Evolutionary conservation across 2,113 vertebrate genomes (phyloP), one percentile per base, ranked within the genome.

Genomic region (Pelodiscus sinensis): DNA sequence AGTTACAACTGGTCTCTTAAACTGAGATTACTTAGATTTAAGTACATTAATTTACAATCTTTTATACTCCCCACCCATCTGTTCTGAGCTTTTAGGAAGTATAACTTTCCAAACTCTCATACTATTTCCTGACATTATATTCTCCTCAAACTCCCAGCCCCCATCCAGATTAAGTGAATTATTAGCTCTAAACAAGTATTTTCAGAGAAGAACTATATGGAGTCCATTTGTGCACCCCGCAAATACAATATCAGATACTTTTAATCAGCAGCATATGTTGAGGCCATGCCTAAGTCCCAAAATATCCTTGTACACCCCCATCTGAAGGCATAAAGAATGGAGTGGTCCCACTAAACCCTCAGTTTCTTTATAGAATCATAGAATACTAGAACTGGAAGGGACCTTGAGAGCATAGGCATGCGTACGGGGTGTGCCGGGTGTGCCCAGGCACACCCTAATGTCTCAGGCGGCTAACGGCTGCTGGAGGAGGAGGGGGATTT

Each of bases 131-230:
- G 97, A 97, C 96, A 97, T 95, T 96, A 95, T 92, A 81, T 78
- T 96, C 95, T 97, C 90, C 90, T 97, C 94, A 94, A 97, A 97
- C 97, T 97, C 97, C 98, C 91, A 98, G 90, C 96, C 96, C 85
- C 38, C 84, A 82, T 97, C 92, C 93, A 96, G 97, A 98, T 97
- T 93, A 97, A 97, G 96, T 95, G 97, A 94, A 94, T 96, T 97
- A 97, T 97, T 97, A 97, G 95, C 84, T 85, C 44, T 44, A 97
- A 94, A 85, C 79, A 95, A 92, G 86, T 90, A 91, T 96, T 95
- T 96, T 95, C 81, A 96, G 87, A 97, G 89, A 52, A 65, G 86
- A 96, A 91, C 27, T 62, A 31, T 16, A 65, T 65, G 62, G 14
- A 65, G 62, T 29, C 62, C 29, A 31, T 16, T 29, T 8, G 29